Base-by-base conservation (phyloP, 2,797 vertebrate genomes). In the Coendou prehensilis region DNA sequence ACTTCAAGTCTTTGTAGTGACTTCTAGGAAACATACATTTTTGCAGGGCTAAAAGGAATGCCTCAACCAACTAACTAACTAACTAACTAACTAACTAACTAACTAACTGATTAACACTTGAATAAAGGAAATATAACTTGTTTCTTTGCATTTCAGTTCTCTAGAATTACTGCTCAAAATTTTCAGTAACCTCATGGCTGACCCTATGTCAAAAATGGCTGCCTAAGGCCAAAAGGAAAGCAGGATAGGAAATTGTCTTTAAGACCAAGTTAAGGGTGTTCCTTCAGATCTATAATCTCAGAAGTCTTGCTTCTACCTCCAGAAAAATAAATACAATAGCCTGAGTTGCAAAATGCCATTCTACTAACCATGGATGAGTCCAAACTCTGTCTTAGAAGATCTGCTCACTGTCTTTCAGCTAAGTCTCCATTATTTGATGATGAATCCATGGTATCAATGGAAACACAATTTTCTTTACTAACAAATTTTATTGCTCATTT, bases 401-500 rank as follows among this genome's bases (percentile, higher is more conserved):
- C 13, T 89, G 8, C 9, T 93, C 54, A 79, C 18, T 69, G 2
- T 52, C 11, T 89, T 97, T 87, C 20, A 81, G 50, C 9, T 4
- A 73, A 89, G 64, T 88, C 17, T 47, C 18, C 30, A 73, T 52
- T 85, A 37, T 79, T 79, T 83, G 37, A 80, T 47, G 41, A 52
- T 37, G 61, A 91, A 59, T 13, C 33, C 15, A 10, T 37, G 9
- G 3, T 26, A 57, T 33, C 75, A 88, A 80, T 50, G 14, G 84
- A 92, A 94, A 37, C 23, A 89, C 11, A 61, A 41, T 88, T 93
- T 80, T 86, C 59, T 92, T 82, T 61, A 80, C 30, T 17, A 76
- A 28, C 76, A 78, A 69, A 30, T 54, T 57, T 41, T 52, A 56
- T 80, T 64, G 22, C 9, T 95, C 33, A 88, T 50, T 81, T 94